A percentile compares a stretch with the other conserved stretches of the same genome.
Evolutionary conservation across 2,797 vertebrate species (phyloP).

Genomic region (Paramormyrops hopkinsi): DNA sequence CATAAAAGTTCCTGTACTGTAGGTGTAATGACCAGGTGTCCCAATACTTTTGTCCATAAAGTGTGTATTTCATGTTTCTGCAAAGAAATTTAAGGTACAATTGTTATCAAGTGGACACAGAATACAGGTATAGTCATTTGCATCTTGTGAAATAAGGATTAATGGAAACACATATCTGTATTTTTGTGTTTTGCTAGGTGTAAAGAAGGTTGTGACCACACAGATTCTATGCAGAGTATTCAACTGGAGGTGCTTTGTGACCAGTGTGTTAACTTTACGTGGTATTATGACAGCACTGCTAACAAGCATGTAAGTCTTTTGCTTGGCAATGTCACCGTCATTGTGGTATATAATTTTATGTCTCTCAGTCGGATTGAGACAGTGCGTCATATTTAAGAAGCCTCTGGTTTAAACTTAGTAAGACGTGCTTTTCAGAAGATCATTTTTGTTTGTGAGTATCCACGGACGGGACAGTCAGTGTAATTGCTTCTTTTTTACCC

Average conservation of each 20-base stretch:
- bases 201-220: constrained; percentile 45
- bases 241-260: constrained; percentile 51
- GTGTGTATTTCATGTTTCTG: not conserved
- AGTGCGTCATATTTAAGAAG: not conserved
- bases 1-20: not conserved
- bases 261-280: constrained; percentile 57
- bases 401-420: not conserved
- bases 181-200: constrained; percentile 49
- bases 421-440: not conserved
- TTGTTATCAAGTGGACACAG: not conserved
- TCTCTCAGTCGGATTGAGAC: not conserved
- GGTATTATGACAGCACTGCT: constrained; percentile 54
- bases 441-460: not conserved
- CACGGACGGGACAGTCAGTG: not conserved
- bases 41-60: not conserved
- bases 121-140: not conserved
- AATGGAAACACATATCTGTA: not conserved
- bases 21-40: not conserved
- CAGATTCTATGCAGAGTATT: constrained; percentile 38
- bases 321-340: not conserved
- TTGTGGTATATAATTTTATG: not conserved
- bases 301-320: constrained; percentile 44
- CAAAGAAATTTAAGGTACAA: not conserved
- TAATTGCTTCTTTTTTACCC: not conserved
- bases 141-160: not conserved